These are phyloP conservation scores for Pogonocichla stellata DNA, from an alignment of 2,113 vertebrate species.

Conservation along the genomic window DNA sequence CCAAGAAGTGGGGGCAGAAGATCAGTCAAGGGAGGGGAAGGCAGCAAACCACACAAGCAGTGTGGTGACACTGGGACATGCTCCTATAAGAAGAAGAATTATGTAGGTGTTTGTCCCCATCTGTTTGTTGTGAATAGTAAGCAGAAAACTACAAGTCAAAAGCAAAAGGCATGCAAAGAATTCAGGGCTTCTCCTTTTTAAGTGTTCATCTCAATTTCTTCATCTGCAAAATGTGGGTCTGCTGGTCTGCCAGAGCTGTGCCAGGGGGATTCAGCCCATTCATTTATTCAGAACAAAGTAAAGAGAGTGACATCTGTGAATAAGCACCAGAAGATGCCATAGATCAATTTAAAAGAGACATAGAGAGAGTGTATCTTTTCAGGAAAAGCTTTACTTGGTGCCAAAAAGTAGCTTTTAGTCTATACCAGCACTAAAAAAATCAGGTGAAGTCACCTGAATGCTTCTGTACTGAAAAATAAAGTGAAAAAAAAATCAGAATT, in stretches of 20 bases:
- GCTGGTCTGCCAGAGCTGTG: not conserved
- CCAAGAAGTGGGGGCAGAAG: not conserved
- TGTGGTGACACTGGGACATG: rapidly evolving
- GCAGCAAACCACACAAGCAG: not conserved
- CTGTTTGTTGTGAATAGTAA: not conserved
- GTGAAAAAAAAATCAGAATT: not conserved
- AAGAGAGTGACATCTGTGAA: not conserved
- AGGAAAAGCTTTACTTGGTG: not conserved
- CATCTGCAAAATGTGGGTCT: not conserved
- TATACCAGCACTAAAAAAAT: not conserved
- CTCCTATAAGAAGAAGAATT: not conserved
- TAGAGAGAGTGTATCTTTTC: not conserved
- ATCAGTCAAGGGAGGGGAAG: not conserved
- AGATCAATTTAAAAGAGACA: not conserved
- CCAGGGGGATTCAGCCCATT: not conserved
- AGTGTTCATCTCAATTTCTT: not conserved
- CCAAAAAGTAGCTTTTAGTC: not conserved
- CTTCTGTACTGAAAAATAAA: not conserved
- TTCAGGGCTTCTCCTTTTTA: not conserved
- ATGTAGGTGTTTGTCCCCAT: not conserved
- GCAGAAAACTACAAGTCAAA: not conserved
- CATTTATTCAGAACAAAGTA: not conserved
- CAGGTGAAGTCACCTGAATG: not conserved
- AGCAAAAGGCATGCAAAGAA: not conserved
- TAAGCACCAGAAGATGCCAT: not conserved